Base-by-base conservation (phyloP, 2,888 invertebrate species). In the Eristalis tenax region DNA sequence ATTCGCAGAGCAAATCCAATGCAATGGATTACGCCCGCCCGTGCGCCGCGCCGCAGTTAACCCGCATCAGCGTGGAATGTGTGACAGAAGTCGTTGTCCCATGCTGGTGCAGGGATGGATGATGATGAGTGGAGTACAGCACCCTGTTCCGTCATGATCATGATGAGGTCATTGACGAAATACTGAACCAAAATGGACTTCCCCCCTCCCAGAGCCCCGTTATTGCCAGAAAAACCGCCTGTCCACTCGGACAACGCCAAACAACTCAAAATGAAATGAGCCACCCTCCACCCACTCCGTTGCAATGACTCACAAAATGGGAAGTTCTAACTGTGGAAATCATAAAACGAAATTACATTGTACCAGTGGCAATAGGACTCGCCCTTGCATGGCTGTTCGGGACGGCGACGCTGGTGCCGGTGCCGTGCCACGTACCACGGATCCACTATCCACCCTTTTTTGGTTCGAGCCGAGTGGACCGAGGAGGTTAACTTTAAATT, bases 301-400 rank as follows among this genome's bases (percentile, higher is more conserved):
- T 35, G 61, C 82, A 78, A 78, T 82, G 73, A 71, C 75, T 87
- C 83, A 76, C 83, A 71, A 69, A 79, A 76, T 83, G 83, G 83
- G 83, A 87, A 87, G 73, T 80, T 80, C 79, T 73, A 83, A 71
- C 79, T 71, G 86, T 83, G 76, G 80, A 83, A 87, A 87, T 83
- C 74, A 83, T 87, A 87, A 83, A 87, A 87, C 68, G 68, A 83
- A 87, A 87, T 87, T 87, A 87, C 87, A 76, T 80, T 80, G 79
- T 87, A 80, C 57, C 69, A 82, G 26, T 26, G 59, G 59, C 59
- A 59, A 43, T 64, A 32, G 57, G 40, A 73, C 35, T 26, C 13
- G 26, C 15, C n/a, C 18, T n/a, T 50, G 50, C 50, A 50, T 50
- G n/a, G 50, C 18, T 50, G 50, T 8, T n/a, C 8, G 18, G 50